Conservation (phyloP, 2,888 invertebrate genomes). For the Conops quadrifasciatus region DNA sequence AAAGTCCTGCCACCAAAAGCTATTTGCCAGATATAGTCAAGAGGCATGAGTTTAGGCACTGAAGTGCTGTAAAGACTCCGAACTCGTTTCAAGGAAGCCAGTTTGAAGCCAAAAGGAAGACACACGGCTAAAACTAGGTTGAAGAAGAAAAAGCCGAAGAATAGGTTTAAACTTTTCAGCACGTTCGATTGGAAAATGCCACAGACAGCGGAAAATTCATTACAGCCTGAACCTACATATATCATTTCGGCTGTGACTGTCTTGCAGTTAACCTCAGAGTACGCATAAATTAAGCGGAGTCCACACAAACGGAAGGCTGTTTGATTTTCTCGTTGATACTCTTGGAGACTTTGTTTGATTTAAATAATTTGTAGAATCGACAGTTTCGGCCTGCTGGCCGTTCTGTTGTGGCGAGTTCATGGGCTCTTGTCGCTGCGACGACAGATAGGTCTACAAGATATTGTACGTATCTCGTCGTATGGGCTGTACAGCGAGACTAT, state of each 20-base stretch:
- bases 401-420: neutral
- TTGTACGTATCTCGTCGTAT: slow-evolving; percentile 34
- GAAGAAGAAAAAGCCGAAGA: too few species aligned
- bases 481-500: too few species aligned
- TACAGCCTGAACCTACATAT: neutral
- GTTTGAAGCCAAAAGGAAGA: too few species aligned
- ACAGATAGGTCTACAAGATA: slow-evolving; percentile 33
- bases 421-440: too few species aligned
- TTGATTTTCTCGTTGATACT: neutral
- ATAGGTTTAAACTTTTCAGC: too few species aligned
- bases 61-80: too few species aligned
- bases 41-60: too few species aligned
- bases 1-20: too few species aligned
- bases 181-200: too few species aligned
- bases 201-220: neutral
- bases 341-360: slow-evolving; percentile 48
- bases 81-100: too few species aligned
- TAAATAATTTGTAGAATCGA: slow-evolving; percentile 60
- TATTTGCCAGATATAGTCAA: too few species aligned
- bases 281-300: slow-evolving; percentile 43
- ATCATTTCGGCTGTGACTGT: slow-evolving; percentile 30
- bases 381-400: slow-evolving; percentile 46
- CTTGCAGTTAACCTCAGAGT: slow-evolving; percentile 10
- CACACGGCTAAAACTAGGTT: too few species aligned
- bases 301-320: slow-evolving; percentile 20